These are phyloP conservation scores for Calameuta filiformis DNA, from an alignment of 2,888 invertebrate genomes.

Conservation along the genomic window DNA sequence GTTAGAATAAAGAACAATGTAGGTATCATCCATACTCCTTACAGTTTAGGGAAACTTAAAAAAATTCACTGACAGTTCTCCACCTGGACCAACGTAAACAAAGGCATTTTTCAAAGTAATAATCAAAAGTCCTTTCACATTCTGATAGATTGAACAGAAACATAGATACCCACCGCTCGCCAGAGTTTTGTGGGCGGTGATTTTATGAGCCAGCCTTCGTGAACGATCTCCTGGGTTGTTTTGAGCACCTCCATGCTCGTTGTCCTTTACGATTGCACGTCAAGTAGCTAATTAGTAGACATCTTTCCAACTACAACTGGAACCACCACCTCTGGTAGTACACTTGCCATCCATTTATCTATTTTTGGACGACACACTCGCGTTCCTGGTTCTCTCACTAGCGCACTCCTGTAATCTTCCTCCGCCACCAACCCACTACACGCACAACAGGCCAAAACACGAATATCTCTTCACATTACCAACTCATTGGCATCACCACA, in stretches of 20 bases:
- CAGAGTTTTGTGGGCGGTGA: slow-evolving; percentile 94
- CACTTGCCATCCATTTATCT: slow-evolving; percentile 41
- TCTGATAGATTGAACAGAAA: neutral
- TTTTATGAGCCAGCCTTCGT: slow-evolving; percentile 95
- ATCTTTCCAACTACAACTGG: slow-evolving; percentile 29
- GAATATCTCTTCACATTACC: slow-evolving; percentile 5
- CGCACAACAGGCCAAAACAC: neutral
- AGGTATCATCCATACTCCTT: neutral
- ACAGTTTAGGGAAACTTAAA: neutral
- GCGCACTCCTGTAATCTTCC: neutral
- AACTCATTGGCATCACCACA: slow-evolving; percentile 11
- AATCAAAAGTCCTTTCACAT: neutral
- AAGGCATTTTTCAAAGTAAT: neutral
- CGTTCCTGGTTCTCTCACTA: slow-evolving; percentile 4
- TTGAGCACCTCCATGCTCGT: slow-evolving; percentile 60
- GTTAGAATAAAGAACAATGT: neutral
- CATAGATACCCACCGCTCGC: slow-evolving; percentile 84
- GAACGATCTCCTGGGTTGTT: slow-evolving; percentile 77
- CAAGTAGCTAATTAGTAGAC: slow-evolving; percentile 11
- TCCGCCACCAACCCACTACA: neutral
- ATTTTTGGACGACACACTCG: slow-evolving; percentile 44
- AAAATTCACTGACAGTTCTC: neutral
- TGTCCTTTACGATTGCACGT: slow-evolving; percentile 5
- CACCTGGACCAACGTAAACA: neutral
- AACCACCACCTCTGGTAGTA: slow-evolving; percentile 37